Conservation (phyloP, 2,797 vertebrate genomes). For the Podarcis siculus region DNA sequence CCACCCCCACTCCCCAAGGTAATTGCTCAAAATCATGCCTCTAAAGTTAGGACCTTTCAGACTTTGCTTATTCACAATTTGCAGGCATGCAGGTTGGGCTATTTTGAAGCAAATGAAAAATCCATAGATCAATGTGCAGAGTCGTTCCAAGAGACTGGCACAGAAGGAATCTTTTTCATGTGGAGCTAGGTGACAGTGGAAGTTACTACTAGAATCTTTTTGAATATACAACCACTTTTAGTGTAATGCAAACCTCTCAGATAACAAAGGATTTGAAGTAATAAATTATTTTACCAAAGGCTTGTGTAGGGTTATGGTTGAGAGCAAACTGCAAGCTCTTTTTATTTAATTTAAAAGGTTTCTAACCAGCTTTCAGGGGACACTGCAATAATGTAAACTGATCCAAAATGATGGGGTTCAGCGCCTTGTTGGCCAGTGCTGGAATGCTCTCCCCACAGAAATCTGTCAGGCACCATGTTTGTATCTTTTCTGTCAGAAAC, state of each 20-base stretch:
- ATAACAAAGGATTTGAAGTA: slow-evolving; percentile 66
- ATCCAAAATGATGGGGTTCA: too few relatives aligned
- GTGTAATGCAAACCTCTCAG: slow-evolving; percentile 60
- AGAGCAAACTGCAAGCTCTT: not conserved
- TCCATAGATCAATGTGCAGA: slow-evolving; percentile 64
- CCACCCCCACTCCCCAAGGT: slow-evolving; percentile 70
- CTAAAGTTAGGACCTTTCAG: slow-evolving; percentile 79
- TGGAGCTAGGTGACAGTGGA: slow-evolving; percentile 56
- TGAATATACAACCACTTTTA: slow-evolving; percentile 66
- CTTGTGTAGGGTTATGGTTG: not conserved
- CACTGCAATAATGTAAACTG: too few relatives aligned
- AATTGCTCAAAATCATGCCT: slow-evolving; percentile 80
- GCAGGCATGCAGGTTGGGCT: slow-evolving; percentile 63
- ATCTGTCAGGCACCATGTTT: too few relatives aligned
- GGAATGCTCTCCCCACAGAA: too few relatives aligned
- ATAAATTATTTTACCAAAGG: not conserved
- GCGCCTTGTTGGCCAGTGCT: too few relatives aligned
- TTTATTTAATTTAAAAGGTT: not conserved
- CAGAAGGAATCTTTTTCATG: slow-evolving; percentile 67
- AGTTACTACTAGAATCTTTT: slow-evolving; percentile 68
- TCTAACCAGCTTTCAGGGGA: too few relatives aligned
- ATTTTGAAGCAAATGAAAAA: slow-evolving; percentile 77
- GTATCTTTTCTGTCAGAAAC: too few relatives aligned
- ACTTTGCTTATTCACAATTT: slow-evolving; percentile 76
- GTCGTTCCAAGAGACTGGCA: slow-evolving; percentile 53